These are phyloP conservation scores for Cacatua alba DNA, from an alignment of 2,113 vertebrate genomes.

Conservation along the genomic window DNA sequence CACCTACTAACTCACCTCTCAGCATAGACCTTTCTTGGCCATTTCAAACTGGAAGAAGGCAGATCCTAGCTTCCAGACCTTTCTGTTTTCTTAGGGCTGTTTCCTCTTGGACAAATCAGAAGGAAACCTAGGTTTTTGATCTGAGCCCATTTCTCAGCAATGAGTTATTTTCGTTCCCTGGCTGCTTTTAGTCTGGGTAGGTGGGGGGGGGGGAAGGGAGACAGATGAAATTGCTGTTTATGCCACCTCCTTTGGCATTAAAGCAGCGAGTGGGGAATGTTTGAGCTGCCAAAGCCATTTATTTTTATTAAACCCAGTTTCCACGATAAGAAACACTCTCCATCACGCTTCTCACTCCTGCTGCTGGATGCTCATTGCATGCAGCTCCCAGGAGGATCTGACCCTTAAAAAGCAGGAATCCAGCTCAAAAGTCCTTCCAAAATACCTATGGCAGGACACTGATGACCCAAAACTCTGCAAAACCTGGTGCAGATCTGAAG, in stretches of 20 bases:
- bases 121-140: not conserved
- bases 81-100: not conserved
- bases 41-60: not conserved
- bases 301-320: slow-evolving; percentile 1
- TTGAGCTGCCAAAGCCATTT: not conserved
- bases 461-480: not conserved
- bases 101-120: not conserved
- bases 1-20: not conserved
- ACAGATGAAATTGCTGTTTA: not conserved
- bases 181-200: not conserved
- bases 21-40: not conserved
- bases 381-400: not conserved
- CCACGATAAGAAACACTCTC: not conserved
- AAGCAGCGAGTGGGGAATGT: not conserved
- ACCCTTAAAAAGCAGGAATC: not conserved
- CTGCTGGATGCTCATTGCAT: not conserved
- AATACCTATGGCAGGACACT: not conserved
- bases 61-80: not conserved
- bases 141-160: not conserved
- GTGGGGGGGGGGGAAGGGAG: not conserved
- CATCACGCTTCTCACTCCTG: accelerated
- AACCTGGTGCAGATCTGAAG: not conserved
- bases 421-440: not conserved
- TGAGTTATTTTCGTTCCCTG: not conserved
- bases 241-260: not conserved